phyloP scores from a whole-genome alignment of 2,797 vertebrate genomes.

The Coracias cyanogaster region DNA sequence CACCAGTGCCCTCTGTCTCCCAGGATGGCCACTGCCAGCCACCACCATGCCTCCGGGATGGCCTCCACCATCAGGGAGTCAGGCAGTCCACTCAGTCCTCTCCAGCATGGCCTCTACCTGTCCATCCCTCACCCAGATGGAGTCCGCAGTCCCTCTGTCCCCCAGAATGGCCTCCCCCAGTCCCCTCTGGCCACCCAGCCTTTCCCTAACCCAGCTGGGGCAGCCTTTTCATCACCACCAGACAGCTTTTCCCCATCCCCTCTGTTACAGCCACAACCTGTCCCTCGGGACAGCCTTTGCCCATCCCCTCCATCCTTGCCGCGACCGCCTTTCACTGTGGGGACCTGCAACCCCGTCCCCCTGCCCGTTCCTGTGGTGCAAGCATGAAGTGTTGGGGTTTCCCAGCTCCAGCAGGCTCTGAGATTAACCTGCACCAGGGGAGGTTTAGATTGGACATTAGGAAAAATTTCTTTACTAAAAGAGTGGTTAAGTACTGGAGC shows the following conservation, averaged over 20 bases:
- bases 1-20: background rate
- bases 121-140: background rate
- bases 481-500: too few species aligned
- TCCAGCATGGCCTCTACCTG: rapidly evolving
- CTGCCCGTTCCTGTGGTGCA: rapidly evolving
- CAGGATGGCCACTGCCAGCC: background rate
- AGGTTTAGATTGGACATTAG: too few species aligned
- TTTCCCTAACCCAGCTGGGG: background rate
- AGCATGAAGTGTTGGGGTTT: background rate
- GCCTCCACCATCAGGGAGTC: background rate
- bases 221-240: background rate
- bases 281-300: too few species aligned
- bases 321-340: background rate
- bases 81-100: rapidly evolving
- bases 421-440: background rate
- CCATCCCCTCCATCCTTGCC: rapidly evolving
- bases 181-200: too few species aligned
- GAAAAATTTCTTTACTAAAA: too few species aligned
- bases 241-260: too few species aligned
- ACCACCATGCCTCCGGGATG: background rate
- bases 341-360: background rate
- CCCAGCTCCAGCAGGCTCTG: rapidly evolving
- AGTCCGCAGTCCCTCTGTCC: too few species aligned
- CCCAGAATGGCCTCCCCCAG: rapidly evolving
- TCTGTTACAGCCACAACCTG: background rate